These are phyloP conservation scores for Cyanistes caeruleus DNA, from an alignment of 2,113 vertebrate species.

Conservation along the genomic window DNA sequence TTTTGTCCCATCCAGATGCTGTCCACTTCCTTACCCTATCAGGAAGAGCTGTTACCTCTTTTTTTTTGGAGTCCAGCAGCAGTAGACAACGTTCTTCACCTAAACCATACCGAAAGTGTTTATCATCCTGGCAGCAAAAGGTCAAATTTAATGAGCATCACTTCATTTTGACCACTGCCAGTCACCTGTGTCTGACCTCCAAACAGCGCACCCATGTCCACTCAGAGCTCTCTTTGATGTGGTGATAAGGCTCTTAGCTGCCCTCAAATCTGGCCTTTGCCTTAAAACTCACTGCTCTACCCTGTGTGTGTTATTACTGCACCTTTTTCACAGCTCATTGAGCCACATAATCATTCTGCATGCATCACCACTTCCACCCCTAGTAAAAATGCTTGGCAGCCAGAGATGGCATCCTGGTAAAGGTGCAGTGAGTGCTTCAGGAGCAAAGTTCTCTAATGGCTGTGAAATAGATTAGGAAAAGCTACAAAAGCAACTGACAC, in stretches of 20 bases:
- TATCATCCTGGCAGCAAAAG: neutral
- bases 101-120: neutral
- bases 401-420: neutral
- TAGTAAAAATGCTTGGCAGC: neutral
- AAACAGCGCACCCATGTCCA: neutral
- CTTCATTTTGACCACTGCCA: neutral
- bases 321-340: neutral
- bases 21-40: neutral
- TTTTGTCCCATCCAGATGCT: neutral
- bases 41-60: neutral
- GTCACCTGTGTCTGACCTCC: neutral
- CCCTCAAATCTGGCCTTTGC: neutral
- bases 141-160: neutral
- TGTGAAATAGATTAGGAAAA: neutral
- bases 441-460: neutral
- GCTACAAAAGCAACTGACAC: neutral
- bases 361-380: neutral
- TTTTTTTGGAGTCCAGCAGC: neutral
- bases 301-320: neutral
- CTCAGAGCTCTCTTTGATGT: neutral
- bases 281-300: neutral
- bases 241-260: neutral
- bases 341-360: neutral
- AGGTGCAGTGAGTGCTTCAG: neutral
- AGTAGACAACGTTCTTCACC: neutral